Percentiles rank a stretch among this genome's conserved stretches.
Conservation (phyloP, 2,888 invertebrate species). For the Entomobrya proxima region DNA sequence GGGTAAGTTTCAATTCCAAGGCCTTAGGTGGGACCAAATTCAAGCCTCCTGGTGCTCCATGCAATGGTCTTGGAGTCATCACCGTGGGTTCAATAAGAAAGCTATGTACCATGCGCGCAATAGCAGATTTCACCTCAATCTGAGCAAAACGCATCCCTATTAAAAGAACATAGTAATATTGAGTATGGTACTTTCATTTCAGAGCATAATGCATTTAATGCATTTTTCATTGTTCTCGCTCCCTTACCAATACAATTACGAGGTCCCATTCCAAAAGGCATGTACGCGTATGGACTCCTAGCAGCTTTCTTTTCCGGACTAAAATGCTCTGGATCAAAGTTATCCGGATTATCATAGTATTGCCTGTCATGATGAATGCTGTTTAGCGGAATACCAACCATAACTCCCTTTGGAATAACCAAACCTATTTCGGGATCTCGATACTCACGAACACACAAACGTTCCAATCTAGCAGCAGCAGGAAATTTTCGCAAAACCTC, state of each 20-base stretch:
- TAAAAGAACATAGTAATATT: not conserved
- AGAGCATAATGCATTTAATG: not conserved
- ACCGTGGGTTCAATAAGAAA: constrained; percentile 50
- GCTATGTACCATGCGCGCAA: constrained; percentile 52
- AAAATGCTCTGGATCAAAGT: constrained; percentile 65
- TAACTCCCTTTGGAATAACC: constrained; percentile 17
- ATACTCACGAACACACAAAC: constrained; percentile 61
- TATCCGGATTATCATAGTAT: constrained; percentile 57
- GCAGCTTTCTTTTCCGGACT: constrained; percentile 41
- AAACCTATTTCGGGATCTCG: constrained; percentile 56
- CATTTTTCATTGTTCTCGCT: not conserved
- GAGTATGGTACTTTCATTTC: not conserved
- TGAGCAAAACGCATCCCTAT: constrained; percentile 65
- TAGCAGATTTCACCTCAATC: constrained; percentile 55
- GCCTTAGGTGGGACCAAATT: too few species aligned
- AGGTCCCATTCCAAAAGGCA: constrained; percentile 66
- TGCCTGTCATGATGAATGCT: constrained; percentile 56
- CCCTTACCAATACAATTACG: constrained; percentile 64
- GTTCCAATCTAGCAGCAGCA: constrained; percentile 74
- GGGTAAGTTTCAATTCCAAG: too few species aligned
- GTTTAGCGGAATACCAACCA: constrained; percentile 33
- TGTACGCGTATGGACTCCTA: constrained; percentile 50
- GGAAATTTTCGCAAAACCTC: constrained; percentile 25
- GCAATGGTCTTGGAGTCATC: constrained; percentile 47
- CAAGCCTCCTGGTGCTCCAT: not conserved